These are phyloP conservation scores for Microctonus hyperodae DNA, from an alignment of 2,888 invertebrate genomes.

Conservation along the genomic window DNA sequence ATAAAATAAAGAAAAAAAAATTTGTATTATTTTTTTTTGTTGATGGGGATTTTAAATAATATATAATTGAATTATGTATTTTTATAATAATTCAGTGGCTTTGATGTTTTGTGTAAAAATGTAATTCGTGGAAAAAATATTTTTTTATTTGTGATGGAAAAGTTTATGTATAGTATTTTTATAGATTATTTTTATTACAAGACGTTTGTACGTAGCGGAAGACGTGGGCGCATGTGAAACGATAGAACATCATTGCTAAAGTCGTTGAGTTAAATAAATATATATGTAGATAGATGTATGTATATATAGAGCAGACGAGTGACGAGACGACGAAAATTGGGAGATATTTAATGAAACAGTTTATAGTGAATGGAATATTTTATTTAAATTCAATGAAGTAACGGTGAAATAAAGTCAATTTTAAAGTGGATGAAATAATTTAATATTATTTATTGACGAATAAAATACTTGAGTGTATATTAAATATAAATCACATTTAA, in stretches of 20 bases:
- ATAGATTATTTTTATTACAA: slow-evolving; percentile 19
- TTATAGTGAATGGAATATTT: neutral
- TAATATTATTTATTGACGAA: no score
- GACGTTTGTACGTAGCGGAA: slow-evolving; percentile 17
- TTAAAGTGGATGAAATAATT: no score
- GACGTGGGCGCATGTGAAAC: slow-evolving; percentile 18
- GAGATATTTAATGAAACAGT: neutral
- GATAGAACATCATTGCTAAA: neutral
- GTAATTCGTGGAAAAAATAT: neutral
- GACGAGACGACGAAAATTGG: neutral
- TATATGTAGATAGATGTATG: neutral
- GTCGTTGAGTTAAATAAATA: slow-evolving; percentile 10
- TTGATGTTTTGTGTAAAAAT: neutral
- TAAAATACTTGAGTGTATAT: no score
- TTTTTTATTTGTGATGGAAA: neutral
- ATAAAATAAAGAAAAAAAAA: no score
- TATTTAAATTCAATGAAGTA: neutral
- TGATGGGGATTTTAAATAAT: no score
- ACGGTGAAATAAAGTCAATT: no score
- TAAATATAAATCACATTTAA: neutral
- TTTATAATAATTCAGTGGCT: neutral
- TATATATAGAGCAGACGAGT: neutral
- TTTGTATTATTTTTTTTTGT: no score
- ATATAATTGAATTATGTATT: neutral
- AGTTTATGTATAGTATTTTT: neutral